Conservation (phyloP, 2,797 vertebrate genomes). For the Galagoides demidoff region DNA sequence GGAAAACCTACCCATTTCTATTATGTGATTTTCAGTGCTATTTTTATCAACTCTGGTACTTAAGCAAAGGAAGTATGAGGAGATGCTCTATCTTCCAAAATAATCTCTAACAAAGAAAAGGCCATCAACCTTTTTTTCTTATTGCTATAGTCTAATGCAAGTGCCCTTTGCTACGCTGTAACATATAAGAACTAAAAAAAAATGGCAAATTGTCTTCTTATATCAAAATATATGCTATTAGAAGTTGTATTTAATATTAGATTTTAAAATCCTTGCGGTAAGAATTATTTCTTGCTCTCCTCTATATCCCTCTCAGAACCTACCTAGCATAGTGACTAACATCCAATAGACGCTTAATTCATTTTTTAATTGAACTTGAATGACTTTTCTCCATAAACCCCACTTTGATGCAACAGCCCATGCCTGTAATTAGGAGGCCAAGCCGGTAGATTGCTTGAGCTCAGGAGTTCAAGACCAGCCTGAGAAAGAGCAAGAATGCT, state of each 20-base stretch:
- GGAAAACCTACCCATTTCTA: not conserved
- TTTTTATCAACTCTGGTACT: slow-evolving; percentile 8
- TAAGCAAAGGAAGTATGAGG: not conserved
- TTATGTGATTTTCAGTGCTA: not conserved
- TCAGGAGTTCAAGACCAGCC: too few relatives aligned
- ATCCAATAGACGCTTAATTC: not conserved
- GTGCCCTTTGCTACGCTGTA: not conserved
- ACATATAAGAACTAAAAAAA: not conserved
- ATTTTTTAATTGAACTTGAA: not conserved
- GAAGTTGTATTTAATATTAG: not conserved
- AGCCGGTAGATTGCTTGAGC: too few relatives aligned
- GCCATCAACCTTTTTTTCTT: not conserved
- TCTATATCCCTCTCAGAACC: not conserved
- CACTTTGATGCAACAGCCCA: not conserved
- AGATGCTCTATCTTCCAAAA: not conserved
- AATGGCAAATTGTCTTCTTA: not conserved
- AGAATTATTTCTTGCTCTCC: not conserved
- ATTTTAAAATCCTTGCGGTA: slow-evolving; percentile 53
- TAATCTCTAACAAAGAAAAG: not conserved
- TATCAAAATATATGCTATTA: slow-evolving; percentile 26
- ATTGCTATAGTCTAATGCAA: not conserved
- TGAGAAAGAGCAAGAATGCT: too few relatives aligned
- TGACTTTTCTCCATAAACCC: not conserved
- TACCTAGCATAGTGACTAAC: not conserved
- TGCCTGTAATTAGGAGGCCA: too few relatives aligned